Conservation (phyloP, 2,888 invertebrate species). For the Flexamia atlantica region DNA sequence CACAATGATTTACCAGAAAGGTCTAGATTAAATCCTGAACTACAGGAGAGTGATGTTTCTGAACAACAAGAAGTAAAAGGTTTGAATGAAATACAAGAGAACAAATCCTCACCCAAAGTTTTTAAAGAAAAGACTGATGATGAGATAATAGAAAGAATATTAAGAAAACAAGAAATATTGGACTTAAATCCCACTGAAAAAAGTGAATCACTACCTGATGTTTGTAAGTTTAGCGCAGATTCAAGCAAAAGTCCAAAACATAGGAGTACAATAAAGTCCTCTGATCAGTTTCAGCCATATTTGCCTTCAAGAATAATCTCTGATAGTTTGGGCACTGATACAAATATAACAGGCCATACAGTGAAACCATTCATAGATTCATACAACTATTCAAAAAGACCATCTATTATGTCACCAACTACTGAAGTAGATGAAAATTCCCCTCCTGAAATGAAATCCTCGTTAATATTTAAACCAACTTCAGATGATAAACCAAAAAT, state of each 20-base stretch:
- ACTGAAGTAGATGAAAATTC: constrained; percentile 42
- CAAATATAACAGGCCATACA: background rate
- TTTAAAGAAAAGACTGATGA: background rate
- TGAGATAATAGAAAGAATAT: background rate
- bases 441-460: constrained; percentile 19
- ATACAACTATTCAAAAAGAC: constrained; percentile 26
- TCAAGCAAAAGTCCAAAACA: background rate
- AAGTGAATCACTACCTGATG: constrained; percentile 11
- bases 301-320: background rate
- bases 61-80: background rate
- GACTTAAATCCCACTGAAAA: background rate
- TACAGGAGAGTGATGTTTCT: background rate
- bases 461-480: background rate
- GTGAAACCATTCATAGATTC: background rate
- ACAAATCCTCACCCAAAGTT: background rate
- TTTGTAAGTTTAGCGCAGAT: constrained; percentile 19
- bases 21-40: background rate
- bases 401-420: constrained; percentile 39
- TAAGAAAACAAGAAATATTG: background rate
- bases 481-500: background rate
- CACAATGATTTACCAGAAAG: background rate
- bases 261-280: background rate
- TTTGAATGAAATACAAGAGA: background rate
- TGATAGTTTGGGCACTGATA: background rate
- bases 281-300: background rate